Conservation (phyloP, 2,113 vertebrate species). For the Leptobrachium ailaonicum region DNA sequence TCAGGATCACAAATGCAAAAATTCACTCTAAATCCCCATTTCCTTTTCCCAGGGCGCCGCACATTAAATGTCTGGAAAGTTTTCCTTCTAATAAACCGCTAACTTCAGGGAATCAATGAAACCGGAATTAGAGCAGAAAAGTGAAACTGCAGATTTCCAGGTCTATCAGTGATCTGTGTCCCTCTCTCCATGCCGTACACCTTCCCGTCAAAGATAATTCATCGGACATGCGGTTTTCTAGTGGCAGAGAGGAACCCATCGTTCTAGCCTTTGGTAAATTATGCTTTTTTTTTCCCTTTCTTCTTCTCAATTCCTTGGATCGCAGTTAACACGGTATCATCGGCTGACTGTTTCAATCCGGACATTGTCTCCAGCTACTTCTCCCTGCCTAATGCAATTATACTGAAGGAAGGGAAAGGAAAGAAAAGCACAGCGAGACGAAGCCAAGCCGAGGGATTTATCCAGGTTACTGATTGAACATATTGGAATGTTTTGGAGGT, state of each 20-base stretch:
- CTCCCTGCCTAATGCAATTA: slow-evolving; percentile 21
- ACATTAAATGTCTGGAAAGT: slow-evolving; percentile 36
- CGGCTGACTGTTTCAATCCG: slow-evolving; percentile 12
- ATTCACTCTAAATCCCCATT: not conserved
- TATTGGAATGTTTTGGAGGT: slow-evolving; percentile 30
- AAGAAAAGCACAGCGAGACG: slow-evolving; percentile 35
- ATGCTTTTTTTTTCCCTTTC: not conserved
- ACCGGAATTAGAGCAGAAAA: slow-evolving; percentile 57
- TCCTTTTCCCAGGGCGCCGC: not conserved
- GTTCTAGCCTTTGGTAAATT: slow-evolving; percentile 51
- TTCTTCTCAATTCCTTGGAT: not conserved
- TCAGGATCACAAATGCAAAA: not conserved
- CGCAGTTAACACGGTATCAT: slow-evolving; percentile 18
- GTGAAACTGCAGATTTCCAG: slow-evolving; percentile 59
- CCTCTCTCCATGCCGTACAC: slow-evolving; percentile 14
- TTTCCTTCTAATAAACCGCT: slow-evolving; percentile 52
- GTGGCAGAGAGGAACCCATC: slow-evolving; percentile 52
- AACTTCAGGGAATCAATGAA: slow-evolving; percentile 54
- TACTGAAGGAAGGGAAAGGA: slow-evolving; percentile 34
- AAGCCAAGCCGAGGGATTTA: slow-evolving; percentile 40
- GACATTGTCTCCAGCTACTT: slow-evolving; percentile 19
- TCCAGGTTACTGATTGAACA: slow-evolving; percentile 23
- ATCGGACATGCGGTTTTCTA: slow-evolving; percentile 56
- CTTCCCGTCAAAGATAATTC: slow-evolving; percentile 55
- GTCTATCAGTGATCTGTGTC: slow-evolving; percentile 49